Conservation (phyloP, 2,888 invertebrate genomes). For the Salticus scenicus region DNA sequence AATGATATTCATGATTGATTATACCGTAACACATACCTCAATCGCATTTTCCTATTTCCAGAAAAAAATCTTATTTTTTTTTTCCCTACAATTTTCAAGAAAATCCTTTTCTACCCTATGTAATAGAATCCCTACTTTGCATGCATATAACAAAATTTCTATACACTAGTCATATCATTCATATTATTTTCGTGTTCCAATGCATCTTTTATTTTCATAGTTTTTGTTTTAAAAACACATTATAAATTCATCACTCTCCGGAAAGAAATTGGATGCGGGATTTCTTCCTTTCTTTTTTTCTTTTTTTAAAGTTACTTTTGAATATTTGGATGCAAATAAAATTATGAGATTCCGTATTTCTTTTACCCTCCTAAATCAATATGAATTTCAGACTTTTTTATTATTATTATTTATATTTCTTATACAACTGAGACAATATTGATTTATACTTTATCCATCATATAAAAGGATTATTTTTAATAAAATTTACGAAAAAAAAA, state of each 20-base stretch:
- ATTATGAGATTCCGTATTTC: not conserved
- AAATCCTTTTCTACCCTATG: not conserved
- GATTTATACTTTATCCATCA: no score
- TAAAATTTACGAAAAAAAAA: no score
- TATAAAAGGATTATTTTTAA: no score
- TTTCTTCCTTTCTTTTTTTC: not conserved
- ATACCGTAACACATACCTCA: not conserved
- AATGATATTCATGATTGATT: constrained; percentile 1
- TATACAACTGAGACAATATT: no score
- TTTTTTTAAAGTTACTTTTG: not conserved
- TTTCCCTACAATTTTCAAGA: not conserved
- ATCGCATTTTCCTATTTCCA: not conserved
- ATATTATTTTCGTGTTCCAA: not conserved
- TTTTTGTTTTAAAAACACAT: constrained; percentile 3
- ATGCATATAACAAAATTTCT: not conserved
- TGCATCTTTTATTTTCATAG: not conserved
- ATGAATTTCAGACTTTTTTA: no score
- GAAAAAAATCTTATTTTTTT: no score
- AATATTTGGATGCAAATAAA: not conserved
- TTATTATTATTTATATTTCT: no score
- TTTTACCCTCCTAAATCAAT: not conserved
- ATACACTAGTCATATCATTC: not conserved
- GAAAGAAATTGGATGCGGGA: not conserved
- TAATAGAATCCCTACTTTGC: not conserved
- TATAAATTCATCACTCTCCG: not conserved